Percentiles rank a stretch among this genome's conserved stretches.
phyloP scores from a whole-genome alignment of 2,888 invertebrate genomes.

The Eristalis tenax region DNA sequence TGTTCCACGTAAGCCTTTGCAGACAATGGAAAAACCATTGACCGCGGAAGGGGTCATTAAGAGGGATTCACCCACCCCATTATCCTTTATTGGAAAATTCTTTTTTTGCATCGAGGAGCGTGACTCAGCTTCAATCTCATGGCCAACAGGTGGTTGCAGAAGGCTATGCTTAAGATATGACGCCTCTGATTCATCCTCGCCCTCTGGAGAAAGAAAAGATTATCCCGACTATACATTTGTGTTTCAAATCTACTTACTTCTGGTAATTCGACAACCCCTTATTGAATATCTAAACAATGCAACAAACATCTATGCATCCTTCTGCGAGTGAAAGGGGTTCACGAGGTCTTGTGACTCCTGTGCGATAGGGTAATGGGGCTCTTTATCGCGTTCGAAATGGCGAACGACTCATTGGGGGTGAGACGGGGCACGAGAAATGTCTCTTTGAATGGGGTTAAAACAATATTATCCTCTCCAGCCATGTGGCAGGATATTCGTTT shows the following conservation, averaged over 20 bases:
- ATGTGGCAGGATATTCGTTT: neutral
- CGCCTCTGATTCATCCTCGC: neutral
- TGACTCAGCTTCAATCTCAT: too few relatives aligned
- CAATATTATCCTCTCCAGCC: constrained; percentile 27
- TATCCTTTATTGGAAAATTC: constrained; percentile 5
- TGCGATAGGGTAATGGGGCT: neutral
- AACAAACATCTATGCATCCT: neutral
- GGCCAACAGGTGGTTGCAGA: neutral
- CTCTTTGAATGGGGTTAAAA: constrained; percentile 16
- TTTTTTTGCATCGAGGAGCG: neutral
- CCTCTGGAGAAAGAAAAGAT: neutral
- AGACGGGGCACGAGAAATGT: neutral
- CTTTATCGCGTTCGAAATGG: constrained; percentile 30
- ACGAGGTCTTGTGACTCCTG: neutral
- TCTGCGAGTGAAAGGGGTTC: neutral
- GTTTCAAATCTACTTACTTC: neutral
- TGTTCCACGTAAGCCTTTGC: neutral
- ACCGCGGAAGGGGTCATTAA: constrained; percentile 18
- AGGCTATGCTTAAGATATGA: neutral
- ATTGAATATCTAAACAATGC: constrained; percentile 3
- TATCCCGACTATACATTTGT: constrained; percentile 12
- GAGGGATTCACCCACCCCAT: neutral
- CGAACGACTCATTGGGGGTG: neutral
- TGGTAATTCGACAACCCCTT: constrained; percentile 13
- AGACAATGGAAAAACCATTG: constrained; percentile 16